Evolutionary conservation across 2,888 invertebrate species (phyloP), one percentile per base, ranked within the genome.

Genomic region (Scrobipalpa atriplicella): DNA sequence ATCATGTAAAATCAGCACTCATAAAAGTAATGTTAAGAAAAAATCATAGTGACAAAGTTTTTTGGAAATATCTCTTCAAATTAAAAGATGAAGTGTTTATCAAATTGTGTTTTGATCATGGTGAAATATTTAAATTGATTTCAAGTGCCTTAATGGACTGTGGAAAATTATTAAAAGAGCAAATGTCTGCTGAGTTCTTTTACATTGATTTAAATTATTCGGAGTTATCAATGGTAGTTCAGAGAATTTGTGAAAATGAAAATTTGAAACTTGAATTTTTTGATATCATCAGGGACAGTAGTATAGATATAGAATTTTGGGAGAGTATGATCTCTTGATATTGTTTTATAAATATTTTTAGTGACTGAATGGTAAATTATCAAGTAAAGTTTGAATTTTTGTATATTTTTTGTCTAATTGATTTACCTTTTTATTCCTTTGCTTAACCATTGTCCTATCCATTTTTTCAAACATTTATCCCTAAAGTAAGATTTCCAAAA

Each of bases 121-220:
- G 72, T 43, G 76, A 83, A 71, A 74, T 92, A 43, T 90, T 81
- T 69, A 79, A 72, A 11, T 74, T 84, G 13, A 78, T 88, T 54
- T 72, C 79, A 0, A 86, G 80, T 80, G 93, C 82, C 71, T 93
- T 83, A 72, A 80, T 79, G 65, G 90, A 90, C 66, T 80, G 75
- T 82, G 90, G 89, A 65, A 92, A 84, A 74, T 78, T 90, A 47
- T 52, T 90, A 2, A 75, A 78, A 67, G 84, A 88, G 62, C 77
- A 85, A 64, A 85, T 91, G 82, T 88, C 88, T 0, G 72, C 83
- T 0, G 85, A 90, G 66, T 87, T 75, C 64, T 91, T 90, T 80
- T 90, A 91, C 69, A 84, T 91, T 65, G 92, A 93, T 70, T 81
- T 95, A 38, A 85, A 87, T 68, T 94, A 93, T 77, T 81, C 86